Evolutionary conservation across 2,797 vertebrate species (phyloP).

Genomic region (Taeniopygia guttata): DNA sequence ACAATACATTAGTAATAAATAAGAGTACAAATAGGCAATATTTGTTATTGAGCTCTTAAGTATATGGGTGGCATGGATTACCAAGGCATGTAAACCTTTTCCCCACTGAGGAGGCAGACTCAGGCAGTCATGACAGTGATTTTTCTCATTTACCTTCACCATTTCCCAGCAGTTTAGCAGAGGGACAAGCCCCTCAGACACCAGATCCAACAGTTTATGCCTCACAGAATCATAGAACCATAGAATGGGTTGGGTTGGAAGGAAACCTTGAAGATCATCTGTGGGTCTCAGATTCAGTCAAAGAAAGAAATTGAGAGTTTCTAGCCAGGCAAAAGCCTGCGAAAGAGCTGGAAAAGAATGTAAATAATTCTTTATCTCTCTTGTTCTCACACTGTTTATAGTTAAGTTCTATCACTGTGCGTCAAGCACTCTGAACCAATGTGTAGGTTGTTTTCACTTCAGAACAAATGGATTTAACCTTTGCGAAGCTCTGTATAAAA

Average conservation of each 20-base stretch:
- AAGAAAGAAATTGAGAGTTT: too few species aligned
- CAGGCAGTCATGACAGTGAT: accelerated
- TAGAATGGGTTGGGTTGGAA: not conserved
- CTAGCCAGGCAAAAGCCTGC: too few species aligned
- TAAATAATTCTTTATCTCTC: too few species aligned
- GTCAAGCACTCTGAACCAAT: too few species aligned
- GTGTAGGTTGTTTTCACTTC: too few species aligned
- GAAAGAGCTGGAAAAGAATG: too few species aligned
- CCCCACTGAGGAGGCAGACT: not conserved
- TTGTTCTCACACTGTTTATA: too few species aligned
- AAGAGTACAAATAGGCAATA: not conserved
- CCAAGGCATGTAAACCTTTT: not conserved
- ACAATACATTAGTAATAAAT: not conserved
- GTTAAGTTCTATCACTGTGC: too few species aligned
- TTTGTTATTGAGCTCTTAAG: not conserved
- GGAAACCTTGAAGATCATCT: not conserved
- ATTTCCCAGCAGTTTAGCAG: not conserved
- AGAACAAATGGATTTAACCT: too few species aligned
- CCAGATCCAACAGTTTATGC: not conserved
- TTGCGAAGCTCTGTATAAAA: too few species aligned
- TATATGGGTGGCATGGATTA: not conserved
- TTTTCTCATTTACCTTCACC: not conserved
- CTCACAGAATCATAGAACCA: not conserved
- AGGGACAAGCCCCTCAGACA: not conserved
- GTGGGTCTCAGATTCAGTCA: too few species aligned